Percentiles rank a stretch among this genome's conserved stretches.
These are phyloP conservation scores for Diogma glabrata DNA, from an alignment of 2,888 invertebrate species.

Conservation along the genomic window DNA sequence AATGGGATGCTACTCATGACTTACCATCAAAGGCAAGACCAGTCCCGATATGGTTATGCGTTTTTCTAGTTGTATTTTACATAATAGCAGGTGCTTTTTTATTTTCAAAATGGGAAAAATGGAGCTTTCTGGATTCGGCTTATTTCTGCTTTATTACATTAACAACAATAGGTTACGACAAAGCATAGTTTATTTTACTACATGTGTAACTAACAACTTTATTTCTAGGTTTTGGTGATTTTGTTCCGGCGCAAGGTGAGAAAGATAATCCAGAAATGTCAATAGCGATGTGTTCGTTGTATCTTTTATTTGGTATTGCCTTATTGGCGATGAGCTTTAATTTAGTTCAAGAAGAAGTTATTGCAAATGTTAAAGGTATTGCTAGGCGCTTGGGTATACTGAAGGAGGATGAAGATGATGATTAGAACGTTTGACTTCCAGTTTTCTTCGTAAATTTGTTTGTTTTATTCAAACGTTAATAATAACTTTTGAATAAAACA, in stretches of 20 bases:
- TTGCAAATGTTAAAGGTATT: conserved; percentile 74
- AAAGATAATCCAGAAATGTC: conserved; percentile 33
- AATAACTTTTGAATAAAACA: too few species aligned
- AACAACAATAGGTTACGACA: conserved; percentile 82
- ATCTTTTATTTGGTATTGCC: conserved; percentile 88
- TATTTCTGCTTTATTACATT: conserved; percentile 92
- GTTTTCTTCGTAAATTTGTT: too few species aligned
- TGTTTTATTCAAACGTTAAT: too few species aligned
- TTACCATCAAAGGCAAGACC: conserved; percentile 42
- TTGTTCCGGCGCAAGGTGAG: conserved; percentile 66
- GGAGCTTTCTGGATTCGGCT: conserved; percentile 77
- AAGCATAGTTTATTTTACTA: not conserved
- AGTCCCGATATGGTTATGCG: conserved; percentile 83
- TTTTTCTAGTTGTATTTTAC: conserved; percentile 77
- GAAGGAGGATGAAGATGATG: conserved; percentile 54
- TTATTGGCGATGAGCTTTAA: conserved; percentile 94
- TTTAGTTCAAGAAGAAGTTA: conserved; percentile 87
- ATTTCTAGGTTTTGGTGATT: conserved; percentile 66
- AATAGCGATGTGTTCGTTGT: conserved; percentile 80
- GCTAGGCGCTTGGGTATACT: conserved; percentile 81
- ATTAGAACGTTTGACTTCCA: too few species aligned
- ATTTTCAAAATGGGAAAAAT: conserved; percentile 74
- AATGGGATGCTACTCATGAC: conserved; percentile 36
- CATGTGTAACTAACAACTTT: not conserved
- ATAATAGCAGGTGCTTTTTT: conserved; percentile 80